Evolutionary conservation across 2,113 vertebrate genomes (phyloP).

Genomic region (Burhinus bistriatus): DNA sequence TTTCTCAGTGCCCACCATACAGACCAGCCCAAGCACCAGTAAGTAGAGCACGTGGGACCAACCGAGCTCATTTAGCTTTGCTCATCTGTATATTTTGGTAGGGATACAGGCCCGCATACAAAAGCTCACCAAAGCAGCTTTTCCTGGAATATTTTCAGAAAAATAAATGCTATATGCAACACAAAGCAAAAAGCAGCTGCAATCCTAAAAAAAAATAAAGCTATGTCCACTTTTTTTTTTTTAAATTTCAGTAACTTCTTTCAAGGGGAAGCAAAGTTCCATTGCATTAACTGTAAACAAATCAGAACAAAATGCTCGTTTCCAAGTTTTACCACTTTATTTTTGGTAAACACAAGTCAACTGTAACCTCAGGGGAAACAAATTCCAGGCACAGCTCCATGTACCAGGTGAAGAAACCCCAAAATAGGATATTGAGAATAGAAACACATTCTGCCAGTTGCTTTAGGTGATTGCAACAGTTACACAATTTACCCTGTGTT

Average conservation of each 20-base stretch:
- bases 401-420: conserved; percentile 25
- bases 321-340: not conserved
- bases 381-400: not conserved
- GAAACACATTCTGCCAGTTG: not conserved
- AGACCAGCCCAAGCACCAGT: not conserved
- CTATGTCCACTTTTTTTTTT: not conserved
- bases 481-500: not conserved
- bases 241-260: not conserved
- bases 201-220: not conserved
- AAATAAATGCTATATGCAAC: not conserved
- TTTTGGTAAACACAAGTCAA: conserved; percentile 3
- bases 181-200: not conserved
- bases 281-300: not conserved
- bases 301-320: not conserved
- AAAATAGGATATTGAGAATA: conserved; percentile 1
- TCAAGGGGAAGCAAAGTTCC: not conserved
- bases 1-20: not conserved
- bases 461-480: not conserved
- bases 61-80: not conserved
- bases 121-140: not conserved
- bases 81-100: not conserved
- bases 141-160: not conserved
- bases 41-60: fast-evolving
- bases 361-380: not conserved
- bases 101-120: not conserved